Evolutionary conservation across 35 echinoderm and acorn worm genomes (phyloP), one percentile per base, ranked within the genome.

Genomic region (Eucidaris tribuloides): DNA sequence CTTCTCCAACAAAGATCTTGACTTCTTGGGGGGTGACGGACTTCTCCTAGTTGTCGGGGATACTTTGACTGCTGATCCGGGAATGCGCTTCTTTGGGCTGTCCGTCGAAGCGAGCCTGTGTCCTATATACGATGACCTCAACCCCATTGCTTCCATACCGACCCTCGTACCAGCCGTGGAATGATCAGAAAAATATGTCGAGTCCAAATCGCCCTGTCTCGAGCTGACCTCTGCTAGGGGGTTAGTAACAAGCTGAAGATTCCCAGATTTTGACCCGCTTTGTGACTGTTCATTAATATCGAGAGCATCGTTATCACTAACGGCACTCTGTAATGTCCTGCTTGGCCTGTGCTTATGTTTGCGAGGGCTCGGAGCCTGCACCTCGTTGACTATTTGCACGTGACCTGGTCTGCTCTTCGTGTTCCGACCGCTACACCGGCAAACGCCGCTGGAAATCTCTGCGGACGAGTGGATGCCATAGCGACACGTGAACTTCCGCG

Each of bases 261-360:
- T 65, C 35, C n/a, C n/a, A n/a, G n/a, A n/a, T n/a, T n/a, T n/a
- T n/a, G n/a, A n/a, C n/a, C n/a, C n/a, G n/a, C n/a, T n/a, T n/a
- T n/a, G n/a, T n/a, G n/a, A n/a, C n/a, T n/a, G n/a, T n/a, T n/a
- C n/a, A n/a, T n/a, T n/a, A n/a, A n/a, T n/a, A n/a, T n/a, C n/a
- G n/a, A n/a, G n/a, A n/a, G n/a, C n/a, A n/a, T n/a, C n/a, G 30
- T 92, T 85, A 15, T 85, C 89, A 58, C 89, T 81, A 19, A 77
- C 46, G 24, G 84, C 82, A 30, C 83, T 64, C 17, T 84, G 70
- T 0, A 92, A 63, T 14, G 76, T 45, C 36, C 77, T 60, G n/a
- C 83, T 79, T 31, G 79, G 83, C 30, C 68, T 74, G 35, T 74
- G 68, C 41, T 74, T 74, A 7, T 64, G 24, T 23, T 43, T 83